A percentile compares a stretch with the other conserved stretches of the same genome.
Evolutionary conservation across 2,888 invertebrate species (phyloP).

Genomic region (Atrina japonica): DNA sequence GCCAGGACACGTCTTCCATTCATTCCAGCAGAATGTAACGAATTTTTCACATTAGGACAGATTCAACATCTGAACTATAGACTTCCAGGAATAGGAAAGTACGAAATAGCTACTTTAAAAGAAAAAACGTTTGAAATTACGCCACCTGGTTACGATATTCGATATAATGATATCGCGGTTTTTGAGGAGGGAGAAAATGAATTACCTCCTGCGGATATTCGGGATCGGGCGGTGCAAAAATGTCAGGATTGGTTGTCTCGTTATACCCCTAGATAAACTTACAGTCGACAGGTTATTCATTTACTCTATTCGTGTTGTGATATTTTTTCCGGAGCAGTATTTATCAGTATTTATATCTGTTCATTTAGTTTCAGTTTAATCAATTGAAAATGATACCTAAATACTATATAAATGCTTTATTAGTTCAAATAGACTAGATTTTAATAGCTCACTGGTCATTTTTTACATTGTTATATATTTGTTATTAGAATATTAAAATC

Average conservation of each 20-base stretch:
- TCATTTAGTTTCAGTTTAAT: no score
- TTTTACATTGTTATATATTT: no score
- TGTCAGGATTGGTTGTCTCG: conserved; percentile 70
- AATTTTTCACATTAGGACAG: conserved; percentile 30
- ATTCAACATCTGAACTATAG: conserved; percentile 40
- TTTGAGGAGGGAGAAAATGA: conserved; percentile 66
- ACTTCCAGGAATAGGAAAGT: conserved; percentile 63
- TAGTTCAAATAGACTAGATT: no score
- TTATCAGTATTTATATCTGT: no score
- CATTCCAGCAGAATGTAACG: conserved; percentile 33
- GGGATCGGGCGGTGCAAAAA: conserved; percentile 67
- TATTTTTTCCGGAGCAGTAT: no score
- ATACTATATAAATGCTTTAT: no score
- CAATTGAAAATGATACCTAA: no score
- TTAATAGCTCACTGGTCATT: no score
- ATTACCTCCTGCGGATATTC: conserved; percentile 69
- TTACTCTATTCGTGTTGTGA: no score
- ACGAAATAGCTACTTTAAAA: conserved; percentile 48
- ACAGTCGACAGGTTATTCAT: no score
- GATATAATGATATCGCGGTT: conserved; percentile 66
- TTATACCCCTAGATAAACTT: conserved; percentile 49
- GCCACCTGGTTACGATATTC: conserved; percentile 70
- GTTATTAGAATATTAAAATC: no score
- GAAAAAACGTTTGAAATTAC: conserved; percentile 72
- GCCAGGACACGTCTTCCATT: conserved; percentile 46